phyloP scores from a whole-genome alignment of 2,888 invertebrate genomes.

The Diaphora mendica region DNA sequence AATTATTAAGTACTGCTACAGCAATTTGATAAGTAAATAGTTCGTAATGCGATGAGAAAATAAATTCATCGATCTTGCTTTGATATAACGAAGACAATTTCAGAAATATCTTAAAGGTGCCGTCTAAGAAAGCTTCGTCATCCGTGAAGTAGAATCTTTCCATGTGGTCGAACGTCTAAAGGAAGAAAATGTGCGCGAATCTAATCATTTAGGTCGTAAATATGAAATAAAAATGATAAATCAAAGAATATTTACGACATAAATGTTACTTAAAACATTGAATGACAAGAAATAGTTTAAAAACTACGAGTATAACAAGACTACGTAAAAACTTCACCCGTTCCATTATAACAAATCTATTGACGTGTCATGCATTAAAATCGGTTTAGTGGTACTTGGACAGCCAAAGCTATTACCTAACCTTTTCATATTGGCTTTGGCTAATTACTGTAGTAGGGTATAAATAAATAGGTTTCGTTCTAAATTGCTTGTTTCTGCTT shows the following conservation, averaged over 20 bases:
- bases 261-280: not conserved
- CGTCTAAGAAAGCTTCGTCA: conserved; percentile 38
- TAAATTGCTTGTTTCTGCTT: not conserved
- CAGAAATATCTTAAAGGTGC: conserved; percentile 31
- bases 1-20: too few species aligned
- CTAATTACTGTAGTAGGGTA: too few species aligned
- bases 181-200: conserved; percentile 36
- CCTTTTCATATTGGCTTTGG: too few species aligned
- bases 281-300: not conserved
- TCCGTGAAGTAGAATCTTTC: conserved; percentile 52
- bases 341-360: too few species aligned
- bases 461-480: not conserved
- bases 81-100: conserved; percentile 24
- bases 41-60: not conserved
- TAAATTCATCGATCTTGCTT: not conserved
- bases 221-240: conserved; percentile 30
- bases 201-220: conserved; percentile 38
- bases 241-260: not conserved
- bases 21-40: not conserved
- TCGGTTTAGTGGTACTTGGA: too few species aligned
- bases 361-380: too few species aligned
- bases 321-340: too few species aligned
- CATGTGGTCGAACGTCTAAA: conserved; percentile 45
- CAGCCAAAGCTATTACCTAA: too few species aligned
- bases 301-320: too few species aligned